Evolutionary conservation across 2,113 vertebrate genomes (phyloP).

Genomic region (Hyperoodon ampullatus): DNA sequence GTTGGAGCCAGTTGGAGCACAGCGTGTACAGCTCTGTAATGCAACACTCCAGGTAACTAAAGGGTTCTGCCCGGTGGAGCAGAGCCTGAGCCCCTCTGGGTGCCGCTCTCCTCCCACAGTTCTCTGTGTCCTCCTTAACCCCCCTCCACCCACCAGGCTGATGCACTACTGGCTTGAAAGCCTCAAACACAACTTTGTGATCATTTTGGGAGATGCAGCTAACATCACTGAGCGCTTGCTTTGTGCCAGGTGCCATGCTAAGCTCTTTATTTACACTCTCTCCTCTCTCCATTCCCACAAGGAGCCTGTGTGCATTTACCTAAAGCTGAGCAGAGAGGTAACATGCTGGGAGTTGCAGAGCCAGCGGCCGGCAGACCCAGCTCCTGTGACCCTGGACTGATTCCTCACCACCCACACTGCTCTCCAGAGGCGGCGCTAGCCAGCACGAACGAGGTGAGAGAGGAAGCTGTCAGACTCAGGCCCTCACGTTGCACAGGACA

Average conservation of each 20-base stretch:
- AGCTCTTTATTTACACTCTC: neutral
- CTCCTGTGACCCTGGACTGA: neutral
- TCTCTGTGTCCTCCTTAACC: neutral
- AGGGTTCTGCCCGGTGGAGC: neutral
- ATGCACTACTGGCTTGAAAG: neutral
- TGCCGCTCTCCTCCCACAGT: neutral
- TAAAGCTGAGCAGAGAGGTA: neutral
- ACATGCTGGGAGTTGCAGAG: neutral
- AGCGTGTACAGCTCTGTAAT: neutral
- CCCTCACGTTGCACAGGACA: neutral
- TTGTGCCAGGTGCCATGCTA: neutral
- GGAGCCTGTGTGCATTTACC: neutral
- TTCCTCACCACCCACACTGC: neutral
- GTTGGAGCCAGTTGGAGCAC: neutral
- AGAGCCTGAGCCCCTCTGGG: neutral
- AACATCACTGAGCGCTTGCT: neutral
- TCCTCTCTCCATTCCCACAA: neutral
- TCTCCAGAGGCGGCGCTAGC: neutral
- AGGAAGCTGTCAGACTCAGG: neutral
- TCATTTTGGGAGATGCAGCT: neutral
- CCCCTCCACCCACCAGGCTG: neutral
- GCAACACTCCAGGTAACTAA: neutral
- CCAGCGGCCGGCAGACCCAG: neutral
- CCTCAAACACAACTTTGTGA: neutral
- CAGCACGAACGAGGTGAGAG: neutral